Evolutionary conservation across 2,888 invertebrate species (phyloP).

Genomic region (Didymodactylos carnosus): DNA sequence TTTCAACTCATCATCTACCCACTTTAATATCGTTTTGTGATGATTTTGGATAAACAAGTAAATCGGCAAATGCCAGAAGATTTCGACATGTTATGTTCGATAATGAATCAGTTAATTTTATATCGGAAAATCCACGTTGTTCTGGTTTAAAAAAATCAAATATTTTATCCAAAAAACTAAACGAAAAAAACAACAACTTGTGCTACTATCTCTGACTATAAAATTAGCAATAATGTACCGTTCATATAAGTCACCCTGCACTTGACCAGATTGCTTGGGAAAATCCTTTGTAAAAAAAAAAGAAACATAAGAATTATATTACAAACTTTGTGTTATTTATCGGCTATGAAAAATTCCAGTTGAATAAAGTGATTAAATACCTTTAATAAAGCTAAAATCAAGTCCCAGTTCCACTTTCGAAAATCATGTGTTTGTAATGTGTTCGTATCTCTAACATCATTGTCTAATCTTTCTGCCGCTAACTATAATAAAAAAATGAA

Average conservation of each 20-base stretch:
- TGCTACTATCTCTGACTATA: not conserved
- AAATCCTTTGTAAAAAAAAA: constrained; percentile 20
- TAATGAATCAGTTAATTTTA: not conserved
- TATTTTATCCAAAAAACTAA: constrained; percentile 18
- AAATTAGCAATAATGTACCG: constrained; percentile 37
- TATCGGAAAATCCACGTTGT: not conserved
- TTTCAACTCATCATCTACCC: too few species aligned
- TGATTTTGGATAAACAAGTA: not conserved
- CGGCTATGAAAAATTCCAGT: not conserved
- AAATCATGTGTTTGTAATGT: constrained; percentile 57
- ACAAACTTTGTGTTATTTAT: too few species aligned
- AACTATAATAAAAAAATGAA: too few species aligned
- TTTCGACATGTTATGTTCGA: not conserved
- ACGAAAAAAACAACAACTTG: not conserved
- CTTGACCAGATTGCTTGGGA: constrained; percentile 33
- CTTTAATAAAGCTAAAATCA: constrained; percentile 61
- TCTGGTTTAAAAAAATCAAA: constrained; percentile 8
- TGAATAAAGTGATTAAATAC: constrained; percentile 39
- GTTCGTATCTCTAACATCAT: constrained; percentile 52
- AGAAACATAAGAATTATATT: not conserved
- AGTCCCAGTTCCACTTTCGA: constrained; percentile 72
- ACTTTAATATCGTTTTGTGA: not conserved
- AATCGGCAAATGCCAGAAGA: not conserved
- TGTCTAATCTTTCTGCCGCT: constrained; percentile 22
- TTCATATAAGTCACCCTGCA: constrained; percentile 46